Evolutionary conservation across 2,888 invertebrate genomes (phyloP).

Genomic region (Flabesymbios commensalis): DNA sequence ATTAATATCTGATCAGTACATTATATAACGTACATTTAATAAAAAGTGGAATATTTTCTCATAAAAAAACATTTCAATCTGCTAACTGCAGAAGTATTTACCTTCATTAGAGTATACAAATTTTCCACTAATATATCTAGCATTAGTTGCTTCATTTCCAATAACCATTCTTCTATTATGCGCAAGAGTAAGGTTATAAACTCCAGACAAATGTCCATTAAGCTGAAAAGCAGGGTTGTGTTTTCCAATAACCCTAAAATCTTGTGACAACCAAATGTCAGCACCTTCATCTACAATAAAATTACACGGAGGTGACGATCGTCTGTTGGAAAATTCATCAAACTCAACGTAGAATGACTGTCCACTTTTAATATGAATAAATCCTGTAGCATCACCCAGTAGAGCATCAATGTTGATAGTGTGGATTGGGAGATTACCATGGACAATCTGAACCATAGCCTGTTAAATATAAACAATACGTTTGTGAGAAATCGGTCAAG

Average conservation of each 20-base stretch:
- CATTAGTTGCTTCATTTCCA: conserved; percentile 38
- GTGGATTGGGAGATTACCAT: too few species aligned
- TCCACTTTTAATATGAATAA: conserved; percentile 31
- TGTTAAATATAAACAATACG: too few species aligned
- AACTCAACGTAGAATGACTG: conserved; percentile 40
- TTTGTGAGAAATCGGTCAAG: too few species aligned
- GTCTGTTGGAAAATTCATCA: conserved; percentile 28
- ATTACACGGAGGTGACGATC: conserved; percentile 42
- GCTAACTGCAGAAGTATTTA: too few species aligned
- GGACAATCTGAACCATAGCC: too few species aligned
- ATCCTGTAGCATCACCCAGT: conserved; percentile 42
- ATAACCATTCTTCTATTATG: conserved; percentile 32
- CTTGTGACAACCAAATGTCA: conserved; percentile 37
- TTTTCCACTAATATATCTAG: conserved; percentile 26
- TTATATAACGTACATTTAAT: too few species aligned
- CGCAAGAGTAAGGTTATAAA: conserved; percentile 42
- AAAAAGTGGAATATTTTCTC: too few species aligned
- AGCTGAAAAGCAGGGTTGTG: conserved; percentile 35
- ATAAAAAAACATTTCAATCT: too few species aligned
- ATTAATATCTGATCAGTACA: too few species aligned
- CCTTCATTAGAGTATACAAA: conserved; percentile 10
- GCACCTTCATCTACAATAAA: conserved; percentile 38
- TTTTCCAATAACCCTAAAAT: conserved; percentile 38
- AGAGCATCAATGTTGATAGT: conserved; percentile 37
- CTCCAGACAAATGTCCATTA: conserved; percentile 42